Evolutionary conservation across 2,797 vertebrate genomes (phyloP).

Genomic region (Scyliorhinus canicula): DNA sequence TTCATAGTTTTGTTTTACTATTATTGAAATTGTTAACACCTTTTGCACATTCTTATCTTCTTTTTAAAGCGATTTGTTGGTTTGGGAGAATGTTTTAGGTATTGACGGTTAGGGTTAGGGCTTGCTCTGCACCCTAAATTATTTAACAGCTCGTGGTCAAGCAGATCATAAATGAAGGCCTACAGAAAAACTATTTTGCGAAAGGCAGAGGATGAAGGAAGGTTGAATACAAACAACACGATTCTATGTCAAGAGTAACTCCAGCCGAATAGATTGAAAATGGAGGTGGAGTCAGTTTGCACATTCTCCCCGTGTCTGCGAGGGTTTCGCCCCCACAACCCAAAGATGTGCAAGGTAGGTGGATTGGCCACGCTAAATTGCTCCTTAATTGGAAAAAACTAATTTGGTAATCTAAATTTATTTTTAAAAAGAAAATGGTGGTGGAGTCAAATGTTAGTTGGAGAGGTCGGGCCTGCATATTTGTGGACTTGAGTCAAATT

Average conservation of each 20-base stretch:
- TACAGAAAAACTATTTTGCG: not conserved
- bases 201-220: not conserved
- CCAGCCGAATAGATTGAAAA: not conserved
- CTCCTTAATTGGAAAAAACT: too few relatives aligned
- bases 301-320: too few relatives aligned
- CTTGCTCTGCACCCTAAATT: not conserved
- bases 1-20: not conserved
- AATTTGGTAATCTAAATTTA: too few relatives aligned
- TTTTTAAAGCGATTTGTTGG: not conserved
- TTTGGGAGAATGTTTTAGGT: not conserved
- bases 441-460: not conserved
- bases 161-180: not conserved
- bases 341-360: too few relatives aligned
- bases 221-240: not conserved
- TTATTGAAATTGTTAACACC: not conserved
- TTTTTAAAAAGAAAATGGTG: too few relatives aligned
- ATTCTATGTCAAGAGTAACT: not conserved
- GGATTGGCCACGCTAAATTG: too few relatives aligned
- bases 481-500: not conserved
- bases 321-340: too few relatives aligned
- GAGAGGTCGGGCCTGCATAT: not conserved
- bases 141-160: not conserved
- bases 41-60: not conserved
- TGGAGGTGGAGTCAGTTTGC: not conserved
- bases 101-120: not conserved